Base-by-base conservation (phyloP, 53 echinoderm and acorn worm species). In the Mesocentrotus franciscanus region DNA sequence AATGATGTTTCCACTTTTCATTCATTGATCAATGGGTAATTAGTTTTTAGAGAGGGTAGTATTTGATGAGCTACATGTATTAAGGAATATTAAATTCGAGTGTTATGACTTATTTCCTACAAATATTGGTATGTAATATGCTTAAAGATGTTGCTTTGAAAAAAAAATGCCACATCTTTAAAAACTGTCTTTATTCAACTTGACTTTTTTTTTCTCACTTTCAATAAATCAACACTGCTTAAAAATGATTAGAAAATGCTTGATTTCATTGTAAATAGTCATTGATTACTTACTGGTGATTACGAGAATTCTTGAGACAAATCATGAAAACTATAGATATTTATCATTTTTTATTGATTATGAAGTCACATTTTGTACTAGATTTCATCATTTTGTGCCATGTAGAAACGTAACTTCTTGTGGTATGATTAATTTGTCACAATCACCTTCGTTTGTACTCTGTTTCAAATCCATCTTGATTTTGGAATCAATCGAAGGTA, bases 401-500 rank as follows among this genome's bases (percentile, higher is more conserved):
- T 87, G 87, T 57, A 58, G 87, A 58, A 49, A 12, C 8, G 81
- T 2, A 30, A 12, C 6, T 74, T 35, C 39, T 36, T 36, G 39
- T 57, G 87, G 57, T 85, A 57, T 58, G 24, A 26, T 85, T 9
- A n/a, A 87, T 35, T 57, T 9, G n/a, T 87, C 56, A 59, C 87
- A 57, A 87, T 87, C 87, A 87, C 87, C 87, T 87, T 84, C 36
- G 36, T 87, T 56, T 87, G 58, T 87, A 57, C 58, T n/a, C 13
- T 87, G 27, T n/a, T 58, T 84, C 39, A 22, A 84, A 56, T 81
- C 81, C 81, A 81, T 81, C 36, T 42, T 81, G 81, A 81, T 81
- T 87, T 57, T 59, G 20, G 27, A 87, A 56, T 58, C 58, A 58
- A 11, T 87, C 0, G 12, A 87, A 26, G 58, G 9, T n/a, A n/a